Evolutionary conservation across 2,113 vertebrate species (phyloP).

Genomic region (Ptyas mucosa): DNA sequence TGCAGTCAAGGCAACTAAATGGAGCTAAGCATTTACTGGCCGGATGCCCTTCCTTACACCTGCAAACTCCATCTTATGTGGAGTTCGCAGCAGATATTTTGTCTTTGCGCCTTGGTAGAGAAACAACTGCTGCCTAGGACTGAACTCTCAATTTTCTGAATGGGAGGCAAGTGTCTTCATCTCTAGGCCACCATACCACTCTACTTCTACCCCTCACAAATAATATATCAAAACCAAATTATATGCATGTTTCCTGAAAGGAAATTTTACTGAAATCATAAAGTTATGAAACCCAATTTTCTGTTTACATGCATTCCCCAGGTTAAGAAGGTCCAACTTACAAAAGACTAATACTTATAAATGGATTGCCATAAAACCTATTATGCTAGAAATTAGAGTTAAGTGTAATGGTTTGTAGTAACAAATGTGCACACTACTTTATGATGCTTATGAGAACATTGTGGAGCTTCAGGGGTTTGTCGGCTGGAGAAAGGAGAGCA

Average conservation of each 20-base stretch:
- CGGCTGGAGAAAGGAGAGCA: background rate
- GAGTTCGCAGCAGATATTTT: background rate
- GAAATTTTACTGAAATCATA: background rate
- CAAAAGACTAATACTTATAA: background rate
- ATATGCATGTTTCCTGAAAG: background rate
- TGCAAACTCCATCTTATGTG: too few relatives aligned
- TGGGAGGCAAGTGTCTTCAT: background rate
- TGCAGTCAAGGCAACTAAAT: background rate
- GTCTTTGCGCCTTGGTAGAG: background rate
- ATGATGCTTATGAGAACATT: background rate
- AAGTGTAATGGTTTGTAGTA: background rate
- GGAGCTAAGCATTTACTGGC: background rate
- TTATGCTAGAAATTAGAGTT: background rate
- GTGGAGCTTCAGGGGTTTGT: background rate
- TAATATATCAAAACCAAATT: background rate
- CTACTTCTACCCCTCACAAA: background rate
- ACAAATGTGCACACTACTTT: background rate
- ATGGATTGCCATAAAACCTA: background rate
- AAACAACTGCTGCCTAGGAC: background rate
- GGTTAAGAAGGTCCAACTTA: background rate
- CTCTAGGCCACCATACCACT: background rate
- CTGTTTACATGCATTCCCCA: background rate
- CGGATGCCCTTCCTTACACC: background rate
- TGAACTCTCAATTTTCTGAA: background rate
- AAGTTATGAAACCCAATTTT: background rate